These are phyloP conservation scores for Drosophila prostipennis DNA, from an alignment of 2,888 invertebrate species.

Conservation along the genomic window DNA sequence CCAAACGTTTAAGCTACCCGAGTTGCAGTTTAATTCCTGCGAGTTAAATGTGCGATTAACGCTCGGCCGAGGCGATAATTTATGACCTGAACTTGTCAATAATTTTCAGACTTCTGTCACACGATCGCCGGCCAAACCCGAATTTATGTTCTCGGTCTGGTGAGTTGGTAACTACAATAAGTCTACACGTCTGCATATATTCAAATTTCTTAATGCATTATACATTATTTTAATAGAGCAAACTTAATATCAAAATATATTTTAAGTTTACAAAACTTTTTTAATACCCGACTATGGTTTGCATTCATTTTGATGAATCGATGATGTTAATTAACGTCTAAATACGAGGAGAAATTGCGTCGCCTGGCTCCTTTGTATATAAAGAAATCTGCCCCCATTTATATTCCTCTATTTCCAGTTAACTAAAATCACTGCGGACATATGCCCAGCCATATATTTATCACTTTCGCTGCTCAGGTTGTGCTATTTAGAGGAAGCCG, in stretches of 20 bases:
- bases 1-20: conserved; percentile 50
- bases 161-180: background rate
- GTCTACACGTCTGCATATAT: no score
- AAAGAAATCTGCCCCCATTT: background rate
- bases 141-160: background rate
- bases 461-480: conserved; percentile 41
- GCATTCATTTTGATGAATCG: conserved; percentile 4
- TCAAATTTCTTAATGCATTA: no score
- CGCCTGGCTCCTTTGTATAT: background rate
- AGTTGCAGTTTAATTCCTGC: conserved; percentile 49
- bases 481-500: conserved; percentile 55
- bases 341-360: background rate
- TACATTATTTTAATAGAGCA: no score
- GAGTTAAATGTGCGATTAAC: conserved; percentile 74
- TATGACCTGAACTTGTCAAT: conserved; percentile 68
- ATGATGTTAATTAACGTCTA: background rate
- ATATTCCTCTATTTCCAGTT: conserved; percentile 33
- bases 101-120: conserved; percentile 62
- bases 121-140: conserved; percentile 58
- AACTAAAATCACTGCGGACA: conserved; percentile 43
- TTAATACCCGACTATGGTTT: no score
- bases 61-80: conserved; percentile 71
- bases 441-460: conserved; percentile 37
- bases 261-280: no score
- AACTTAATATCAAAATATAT: no score